Percentiles rank a stretch among this genome's conserved stretches.
These are phyloP conservation scores for Drosophila navojoa DNA, from an alignment of 1,140 invertebrate species.

Conservation along the genomic window DNA sequence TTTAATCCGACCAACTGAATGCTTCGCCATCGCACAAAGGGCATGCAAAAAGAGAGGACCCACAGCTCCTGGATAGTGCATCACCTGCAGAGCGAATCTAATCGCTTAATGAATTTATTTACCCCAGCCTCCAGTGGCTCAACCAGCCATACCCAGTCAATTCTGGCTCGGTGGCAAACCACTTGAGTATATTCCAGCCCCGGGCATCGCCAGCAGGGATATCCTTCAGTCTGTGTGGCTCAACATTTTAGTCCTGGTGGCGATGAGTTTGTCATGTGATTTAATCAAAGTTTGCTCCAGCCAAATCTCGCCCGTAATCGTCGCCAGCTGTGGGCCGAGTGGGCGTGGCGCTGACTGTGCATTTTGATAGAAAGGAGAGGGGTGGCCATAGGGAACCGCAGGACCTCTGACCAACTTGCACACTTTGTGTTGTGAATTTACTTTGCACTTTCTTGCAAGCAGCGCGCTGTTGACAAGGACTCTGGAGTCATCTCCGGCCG, in stretches of 20 bases:
- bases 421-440: conserved; percentile 76
- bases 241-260: conserved; percentile 22
- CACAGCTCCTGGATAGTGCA: conserved; percentile 11
- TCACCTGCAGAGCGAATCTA: conserved; percentile 55
- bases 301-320: conserved; percentile 56
- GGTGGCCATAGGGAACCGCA: conserved; percentile 26
- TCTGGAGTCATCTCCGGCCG: conserved; percentile 14
- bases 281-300: conserved; percentile 77
- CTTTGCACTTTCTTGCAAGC: conserved; percentile 74
- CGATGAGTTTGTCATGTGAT: conserved; percentile 65
- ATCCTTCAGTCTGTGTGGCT: conserved; percentile 18
- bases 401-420: conserved; percentile 30
- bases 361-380: conserved; percentile 31
- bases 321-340: conserved; percentile 13
- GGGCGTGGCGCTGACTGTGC: conserved; percentile 36
- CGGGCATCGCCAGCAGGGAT: background rate
- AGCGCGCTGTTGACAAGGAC: conserved; percentile 43
- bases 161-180: conserved; percentile 57
- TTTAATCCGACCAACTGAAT: conserved; percentile 70
- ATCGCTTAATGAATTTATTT: conserved; percentile 80
- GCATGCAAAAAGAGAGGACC: background rate
- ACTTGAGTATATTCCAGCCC: conserved; percentile 52
- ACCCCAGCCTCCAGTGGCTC: conserved; percentile 18
- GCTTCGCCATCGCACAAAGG: conserved; percentile 46
- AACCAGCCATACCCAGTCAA: conserved; percentile 16